A percentile compares a stretch with the other conserved stretches of the same genome.
These are phyloP conservation scores for Lepidocyrtoides sp. DNA, from an alignment of 2,888 invertebrate genomes.

Conservation along the genomic window DNA sequence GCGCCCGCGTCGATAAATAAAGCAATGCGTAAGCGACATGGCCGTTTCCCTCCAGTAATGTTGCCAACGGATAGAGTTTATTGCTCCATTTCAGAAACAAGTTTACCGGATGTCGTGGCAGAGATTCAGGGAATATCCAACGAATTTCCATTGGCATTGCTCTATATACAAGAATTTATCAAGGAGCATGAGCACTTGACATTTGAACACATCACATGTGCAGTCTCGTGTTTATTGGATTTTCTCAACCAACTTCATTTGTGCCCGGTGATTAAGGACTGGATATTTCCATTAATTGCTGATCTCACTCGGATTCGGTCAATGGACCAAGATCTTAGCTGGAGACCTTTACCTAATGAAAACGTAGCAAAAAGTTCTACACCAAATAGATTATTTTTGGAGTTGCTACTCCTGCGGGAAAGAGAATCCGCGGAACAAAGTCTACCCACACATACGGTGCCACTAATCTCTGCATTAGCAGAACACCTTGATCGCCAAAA, in stretches of 20 bases:
- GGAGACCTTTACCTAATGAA: slow-evolving; percentile 22
- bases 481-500: slow-evolving; percentile 18
- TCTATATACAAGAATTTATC: slow-evolving; percentile 83
- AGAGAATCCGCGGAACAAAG: slow-evolving; percentile 49
- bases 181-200: background rate
- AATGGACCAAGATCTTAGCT: background rate
- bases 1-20: slow-evolving; percentile 39
- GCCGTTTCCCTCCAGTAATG: slow-evolving; percentile 86
- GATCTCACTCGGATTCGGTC: slow-evolving; percentile 39
- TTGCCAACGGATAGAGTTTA: slow-evolving; percentile 86
- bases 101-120: slow-evolving; percentile 83
- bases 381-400: slow-evolving; percentile 65
- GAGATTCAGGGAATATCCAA: slow-evolving; percentile 86
- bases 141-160: slow-evolving; percentile 86
- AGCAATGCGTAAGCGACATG: slow-evolving; percentile 52
- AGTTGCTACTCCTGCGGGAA: slow-evolving; percentile 57
- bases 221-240: slow-evolving; percentile 35
- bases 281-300: slow-evolving; percentile 63
- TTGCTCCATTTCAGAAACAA: slow-evolving; percentile 86
- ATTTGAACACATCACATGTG: slow-evolving; percentile 23
- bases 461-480: slow-evolving; percentile 3
- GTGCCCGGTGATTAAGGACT: slow-evolving; percentile 74
- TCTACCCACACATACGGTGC: background rate
- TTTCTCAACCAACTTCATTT: slow-evolving; percentile 58
- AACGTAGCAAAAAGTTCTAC: slow-evolving; percentile 47